phyloP scores from a whole-genome alignment of 53 echinoderm and acorn worm species.

The Echinometra lucunter region DNA sequence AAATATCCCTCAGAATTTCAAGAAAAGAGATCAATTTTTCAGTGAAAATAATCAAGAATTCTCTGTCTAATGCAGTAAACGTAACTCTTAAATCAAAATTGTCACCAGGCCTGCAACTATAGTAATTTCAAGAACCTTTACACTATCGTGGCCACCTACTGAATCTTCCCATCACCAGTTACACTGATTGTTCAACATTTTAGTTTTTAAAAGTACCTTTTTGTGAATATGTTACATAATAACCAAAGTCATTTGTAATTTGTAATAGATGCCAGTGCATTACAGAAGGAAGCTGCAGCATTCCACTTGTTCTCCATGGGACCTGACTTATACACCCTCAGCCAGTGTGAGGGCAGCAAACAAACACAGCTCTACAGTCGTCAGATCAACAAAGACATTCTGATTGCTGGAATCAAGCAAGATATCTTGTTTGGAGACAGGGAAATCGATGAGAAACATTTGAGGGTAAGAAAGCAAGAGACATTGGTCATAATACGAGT shows the following conservation, averaged over 20 bases:
- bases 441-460: slow-evolving; percentile 85
- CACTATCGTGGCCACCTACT: too few species aligned
- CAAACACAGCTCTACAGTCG: slow-evolving; percentile 82
- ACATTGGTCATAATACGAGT: neutral
- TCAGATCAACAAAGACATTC: slow-evolving; percentile 80
- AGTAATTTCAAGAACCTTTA: too few species aligned
- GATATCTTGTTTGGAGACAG: slow-evolving; percentile 88
- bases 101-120: too few species aligned
- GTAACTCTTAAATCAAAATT: too few species aligned
- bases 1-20: too few species aligned
- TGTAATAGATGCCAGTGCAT: slow-evolving; percentile 76
- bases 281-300: slow-evolving; percentile 73
- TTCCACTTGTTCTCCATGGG: slow-evolving; percentile 96
- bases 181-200: too few species aligned
- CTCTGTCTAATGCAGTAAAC: too few species aligned
- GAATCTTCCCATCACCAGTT: too few species aligned
- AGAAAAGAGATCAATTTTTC: too few species aligned
- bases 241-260: neutral
- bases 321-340: slow-evolving; percentile 82
- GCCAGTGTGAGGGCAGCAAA: slow-evolving; percentile 91
- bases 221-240: neutral
- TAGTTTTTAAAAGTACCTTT: neutral
- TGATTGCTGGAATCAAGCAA: slow-evolving; percentile 79
- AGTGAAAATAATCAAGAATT: too few species aligned
- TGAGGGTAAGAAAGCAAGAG: slow-evolving; percentile 75